Percentiles rank a stretch among this genome's conserved stretches.
phyloP scores from a whole-genome alignment of 2,113 vertebrate genomes.

The Eidolon helvum region DNA sequence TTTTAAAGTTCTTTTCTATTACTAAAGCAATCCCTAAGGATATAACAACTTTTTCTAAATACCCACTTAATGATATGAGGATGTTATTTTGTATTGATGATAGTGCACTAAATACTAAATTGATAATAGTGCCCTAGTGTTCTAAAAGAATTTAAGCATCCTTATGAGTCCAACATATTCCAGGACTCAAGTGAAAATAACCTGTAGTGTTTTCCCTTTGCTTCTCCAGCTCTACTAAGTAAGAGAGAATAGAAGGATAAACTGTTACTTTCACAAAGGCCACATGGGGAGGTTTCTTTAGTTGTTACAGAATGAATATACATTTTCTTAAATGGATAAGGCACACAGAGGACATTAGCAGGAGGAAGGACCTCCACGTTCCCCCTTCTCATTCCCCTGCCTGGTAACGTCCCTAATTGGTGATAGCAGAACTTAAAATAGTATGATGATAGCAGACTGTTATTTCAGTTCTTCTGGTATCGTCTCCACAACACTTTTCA shows the following conservation, averaged over 20 bases:
- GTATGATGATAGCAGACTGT: neutral
- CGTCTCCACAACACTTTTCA: neutral
- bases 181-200: neutral
- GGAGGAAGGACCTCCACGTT: neutral
- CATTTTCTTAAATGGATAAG: neutral
- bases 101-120: neutral
- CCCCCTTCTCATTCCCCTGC: neutral
- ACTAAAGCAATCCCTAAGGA: neutral
- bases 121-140: neutral
- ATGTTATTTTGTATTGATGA: neutral
- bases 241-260: neutral
- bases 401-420: neutral
- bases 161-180: neutral
- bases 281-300: neutral
- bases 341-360: neutral
- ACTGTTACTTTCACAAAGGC: neutral
- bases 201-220: neutral
- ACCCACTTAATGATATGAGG: neutral
- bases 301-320: neutral
- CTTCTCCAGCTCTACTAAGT: neutral
- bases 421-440: neutral
- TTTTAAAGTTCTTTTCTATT: constrained; percentile 6
- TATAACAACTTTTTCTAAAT: neutral
- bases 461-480: neutral
- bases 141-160: neutral